Evolutionary conservation across 1,140 invertebrate species (phyloP).

Genomic region (Anoplolepis gracilipes): DNA sequence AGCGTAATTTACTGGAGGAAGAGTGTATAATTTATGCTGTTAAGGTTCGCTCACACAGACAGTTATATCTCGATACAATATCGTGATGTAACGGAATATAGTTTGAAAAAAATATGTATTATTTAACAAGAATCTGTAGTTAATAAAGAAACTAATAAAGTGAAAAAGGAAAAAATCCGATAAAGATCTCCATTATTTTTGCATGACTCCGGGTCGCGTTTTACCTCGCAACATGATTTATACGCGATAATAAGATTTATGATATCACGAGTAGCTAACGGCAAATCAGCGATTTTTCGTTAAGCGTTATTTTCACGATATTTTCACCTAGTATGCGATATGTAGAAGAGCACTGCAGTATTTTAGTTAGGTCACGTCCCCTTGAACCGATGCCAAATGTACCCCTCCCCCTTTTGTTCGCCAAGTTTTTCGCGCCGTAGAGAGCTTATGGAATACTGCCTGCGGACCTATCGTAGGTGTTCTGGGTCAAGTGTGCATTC

Average conservation of each 20-base stretch:
- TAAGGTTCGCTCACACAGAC: background rate
- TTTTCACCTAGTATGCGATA: conserved; percentile 69
- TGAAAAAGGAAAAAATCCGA: background rate
- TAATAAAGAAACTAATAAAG: background rate
- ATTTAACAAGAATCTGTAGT: background rate
- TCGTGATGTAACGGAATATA: background rate
- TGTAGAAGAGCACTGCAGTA: conserved; percentile 72
- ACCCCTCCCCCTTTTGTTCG: conserved; percentile 50
- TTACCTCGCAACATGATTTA: conserved; percentile 1
- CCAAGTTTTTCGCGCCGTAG: conserved; percentile 54
- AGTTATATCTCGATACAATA: background rate
- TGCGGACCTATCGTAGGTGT: conserved; percentile 59
- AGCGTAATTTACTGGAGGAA: background rate
- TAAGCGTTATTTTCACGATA: conserved; percentile 50
- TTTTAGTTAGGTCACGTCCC: conserved; percentile 71
- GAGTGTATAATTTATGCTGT: background rate
- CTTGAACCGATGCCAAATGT: conserved; percentile 73
- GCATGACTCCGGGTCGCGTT: background rate
- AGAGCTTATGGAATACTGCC: conserved; percentile 45
- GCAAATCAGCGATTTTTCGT: conserved; percentile 57
- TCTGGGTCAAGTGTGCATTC: conserved; percentile 75
- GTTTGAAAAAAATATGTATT: background rate
- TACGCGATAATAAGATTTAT: conserved; percentile 34
- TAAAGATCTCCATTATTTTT: background rate
- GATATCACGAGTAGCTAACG: conserved; percentile 29